A percentile compares a stretch with the other conserved stretches of the same genome.
These are phyloP conservation scores for Hoplostethus atlanticus DNA, from an alignment of 2,797 vertebrate genomes.

Conservation along the genomic window DNA sequence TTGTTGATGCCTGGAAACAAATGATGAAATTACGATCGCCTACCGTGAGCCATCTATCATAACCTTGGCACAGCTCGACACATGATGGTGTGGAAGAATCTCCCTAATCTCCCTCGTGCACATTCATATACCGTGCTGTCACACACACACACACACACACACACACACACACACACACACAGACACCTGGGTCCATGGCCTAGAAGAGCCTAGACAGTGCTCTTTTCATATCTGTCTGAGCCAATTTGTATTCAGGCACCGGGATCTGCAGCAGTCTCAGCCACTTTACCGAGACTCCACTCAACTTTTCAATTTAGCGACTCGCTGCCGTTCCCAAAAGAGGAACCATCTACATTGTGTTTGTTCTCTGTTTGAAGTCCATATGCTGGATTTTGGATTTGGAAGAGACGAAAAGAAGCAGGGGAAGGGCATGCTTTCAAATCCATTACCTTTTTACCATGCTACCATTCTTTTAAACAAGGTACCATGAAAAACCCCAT, in stretches of 20 bases:
- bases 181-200: not conserved
- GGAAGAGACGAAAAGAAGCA: constrained; percentile 18
- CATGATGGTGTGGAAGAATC: constrained; percentile 10
- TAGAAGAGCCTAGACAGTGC: not conserved
- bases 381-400: constrained; percentile 3
- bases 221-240: constrained; percentile 26
- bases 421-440: constrained; percentile 13
- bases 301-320: constrained; percentile 50
- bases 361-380: constrained; percentile 23
- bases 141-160: constrained; percentile 14
- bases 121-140: not conserved
- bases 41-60: constrained; percentile 57
- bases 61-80: constrained; percentile 29
- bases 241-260: constrained; percentile 55
- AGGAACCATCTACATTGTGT: constrained; percentile 15
- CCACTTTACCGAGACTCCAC: constrained; percentile 10
- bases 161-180: constrained; percentile 10
- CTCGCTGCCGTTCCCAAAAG: constrained; percentile 17
- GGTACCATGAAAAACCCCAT: constrained; percentile 10
- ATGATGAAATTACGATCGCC: constrained; percentile 54
- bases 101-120: constrained; percentile 29
- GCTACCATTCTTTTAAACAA: constrained; percentile 43
- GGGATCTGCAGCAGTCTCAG: constrained; percentile 31
- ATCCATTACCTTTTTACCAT: constrained; percentile 29
- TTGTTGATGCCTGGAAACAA: constrained; percentile 46